Evolutionary conservation across 2,888 invertebrate genomes (phyloP), one percentile per base, ranked within the genome.

Genomic region (Parascotia fuliginaria): DNA sequence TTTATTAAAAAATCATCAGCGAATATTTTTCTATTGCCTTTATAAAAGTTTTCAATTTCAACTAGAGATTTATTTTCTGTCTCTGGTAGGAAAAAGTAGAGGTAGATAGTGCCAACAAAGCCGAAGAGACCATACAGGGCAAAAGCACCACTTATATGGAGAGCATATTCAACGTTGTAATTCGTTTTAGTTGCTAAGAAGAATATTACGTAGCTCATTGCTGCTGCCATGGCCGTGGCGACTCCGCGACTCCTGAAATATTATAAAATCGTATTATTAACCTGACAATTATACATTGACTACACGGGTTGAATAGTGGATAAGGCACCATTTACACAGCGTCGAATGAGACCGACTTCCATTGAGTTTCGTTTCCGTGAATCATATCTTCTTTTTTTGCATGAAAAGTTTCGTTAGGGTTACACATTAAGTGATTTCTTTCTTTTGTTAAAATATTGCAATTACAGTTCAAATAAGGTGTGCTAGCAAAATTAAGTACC

Each of bases 121-220:
- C 89, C 91, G 11, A 92, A 79, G 3, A 69, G 59, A 9, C 92
- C 83, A 67, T 93, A 93, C 2, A 93, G 60, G 36, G 82, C 88
- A 59, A 93, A 93, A 0, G 92, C 81, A 0, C 93, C 93, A 40
- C 89, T 87, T 0, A 94, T 73, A 32, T 90, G 88, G 42, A 93
- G 78, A 0, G 63, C 60, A 1, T 83, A 79, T 72, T 93, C 93
- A 3, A 94, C 58, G 50, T 92, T 91, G 60, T 92, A 89, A 75
- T 93, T 93, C 0, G 93, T 92, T 76, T 93, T 93, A 1, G 92
- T 83, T 12, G 91, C 87, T 0, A 89, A 19, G 65, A 94, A 94
- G 54, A 87, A 85, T 9, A 93, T 75, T 0, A 82, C 62, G 71
- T 94, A 94, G 52, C 85, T 86, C 0, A 81, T 56, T 0, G 93